Evolutionary conservation across 2,888 invertebrate genomes (phyloP), one percentile per base, ranked within the genome.

Genomic region (Drosophila merina): DNA sequence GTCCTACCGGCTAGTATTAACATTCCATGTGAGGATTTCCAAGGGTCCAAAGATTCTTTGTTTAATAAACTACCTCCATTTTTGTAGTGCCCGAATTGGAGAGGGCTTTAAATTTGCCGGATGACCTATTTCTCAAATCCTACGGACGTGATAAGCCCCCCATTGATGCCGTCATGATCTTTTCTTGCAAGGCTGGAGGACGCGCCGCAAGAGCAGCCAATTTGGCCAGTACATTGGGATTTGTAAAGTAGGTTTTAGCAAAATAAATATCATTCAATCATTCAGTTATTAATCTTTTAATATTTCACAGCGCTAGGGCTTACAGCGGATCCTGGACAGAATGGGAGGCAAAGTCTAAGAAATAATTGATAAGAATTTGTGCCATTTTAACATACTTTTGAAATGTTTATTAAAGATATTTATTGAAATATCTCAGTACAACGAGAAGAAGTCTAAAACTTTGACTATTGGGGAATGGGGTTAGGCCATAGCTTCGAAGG

Each of bases 1-100:
- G 92, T 93, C 75, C 93, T 96, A 71, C 96, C 96, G 36, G 94
- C 94, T 50, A 95, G 95, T 86, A 93, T 96, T 71, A 96, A 96
- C 86, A 95, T 96, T 90, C 96, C 96, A 85, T 92, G 96, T 96
- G 93, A 93, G 93, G 92, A 45, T 10, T 48, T 28, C 45, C 60
- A 25, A n/a, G 36, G 20, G 45, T 42, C 42, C 28, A 20, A 14
- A 42, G 40, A 36, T 0, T 36, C 0, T n/a, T 36, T 6, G 36
- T 0, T 66, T 54, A 71, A 60, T 20, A 4, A 7, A 26, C 25
- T 20, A 47, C 33, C 26, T 62, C 14, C n/a, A 1, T 14, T 20
- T 7, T 48, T 62, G n/a, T 14, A 91, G 91, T 91, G 62, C 76
- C 89, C 0, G 86, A 90, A 1, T 58, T 92, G 12, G 89, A 88